These are phyloP conservation scores for Alligator sinensis DNA, from an alignment of 2,113 vertebrate genomes.

Conservation along the genomic window DNA sequence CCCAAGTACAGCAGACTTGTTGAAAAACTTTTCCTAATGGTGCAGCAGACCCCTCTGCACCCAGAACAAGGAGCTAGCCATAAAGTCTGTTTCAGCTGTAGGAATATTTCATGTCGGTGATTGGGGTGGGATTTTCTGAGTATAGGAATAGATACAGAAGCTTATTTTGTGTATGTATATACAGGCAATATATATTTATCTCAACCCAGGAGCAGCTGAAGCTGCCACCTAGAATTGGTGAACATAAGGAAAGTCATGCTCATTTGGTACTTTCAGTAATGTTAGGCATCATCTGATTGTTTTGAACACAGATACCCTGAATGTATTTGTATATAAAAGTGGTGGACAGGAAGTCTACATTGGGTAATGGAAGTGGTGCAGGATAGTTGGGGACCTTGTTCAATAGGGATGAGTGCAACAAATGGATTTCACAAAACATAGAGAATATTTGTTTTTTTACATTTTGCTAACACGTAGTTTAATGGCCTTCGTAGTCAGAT, in stretches of 20 bases:
- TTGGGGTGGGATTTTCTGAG: neutral
- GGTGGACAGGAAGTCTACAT: neutral
- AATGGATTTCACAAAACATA: neutral
- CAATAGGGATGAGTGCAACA: neutral
- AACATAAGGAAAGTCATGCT: neutral
- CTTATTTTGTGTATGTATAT: neutral
- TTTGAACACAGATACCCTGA: neutral
- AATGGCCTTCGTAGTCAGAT: neutral
- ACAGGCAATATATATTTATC: neutral
- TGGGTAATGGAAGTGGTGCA: neutral
- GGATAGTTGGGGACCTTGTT: neutral
- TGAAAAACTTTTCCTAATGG: neutral
- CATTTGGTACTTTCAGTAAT: neutral
- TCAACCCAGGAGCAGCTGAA: neutral
- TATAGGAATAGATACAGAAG: neutral
- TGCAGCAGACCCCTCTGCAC: neutral
- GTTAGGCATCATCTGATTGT: neutral
- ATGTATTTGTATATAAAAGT: neutral
- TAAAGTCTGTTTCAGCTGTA: neutral
- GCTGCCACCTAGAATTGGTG: neutral
- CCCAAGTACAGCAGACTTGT: neutral
- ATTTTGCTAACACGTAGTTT: conserved; percentile 30
- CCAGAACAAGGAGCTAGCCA: neutral
- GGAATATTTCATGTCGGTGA: neutral
- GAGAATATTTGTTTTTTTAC: neutral